Evolutionary conservation across 2,797 vertebrate species (phyloP).

Genomic region (Myotis findleyi): DNA sequence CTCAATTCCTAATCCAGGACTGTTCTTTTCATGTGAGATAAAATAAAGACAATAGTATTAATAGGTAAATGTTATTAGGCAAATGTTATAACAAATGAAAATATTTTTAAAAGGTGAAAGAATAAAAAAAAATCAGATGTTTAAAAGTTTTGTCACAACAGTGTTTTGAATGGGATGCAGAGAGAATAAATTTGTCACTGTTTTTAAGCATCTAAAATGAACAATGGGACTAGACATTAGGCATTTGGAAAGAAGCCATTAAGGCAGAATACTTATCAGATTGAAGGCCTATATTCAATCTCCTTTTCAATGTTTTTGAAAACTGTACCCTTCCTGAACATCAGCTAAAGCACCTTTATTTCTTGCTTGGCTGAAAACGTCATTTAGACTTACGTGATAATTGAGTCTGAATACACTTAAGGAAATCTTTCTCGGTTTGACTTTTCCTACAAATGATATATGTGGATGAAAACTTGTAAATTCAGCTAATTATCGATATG

Average conservation of each 20-base stretch:
- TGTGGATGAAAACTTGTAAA: slow-evolving; percentile 48
- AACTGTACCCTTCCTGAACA: slow-evolving; percentile 17
- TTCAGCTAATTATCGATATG: not conserved
- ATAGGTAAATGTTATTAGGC: not conserved
- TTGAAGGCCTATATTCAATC: slow-evolving; percentile 38
- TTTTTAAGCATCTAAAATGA: slow-evolving; percentile 15
- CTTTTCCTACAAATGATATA: slow-evolving; percentile 28
- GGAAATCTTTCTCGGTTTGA: slow-evolving; percentile 31
- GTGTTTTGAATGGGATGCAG: slow-evolving; percentile 46
- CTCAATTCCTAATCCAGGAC: not conserved
- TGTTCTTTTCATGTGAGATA: not conserved
- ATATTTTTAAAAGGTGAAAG: slow-evolving; percentile 11
- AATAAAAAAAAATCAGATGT: not conserved
- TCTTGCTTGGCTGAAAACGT: slow-evolving; percentile 41
- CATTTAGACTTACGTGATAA: slow-evolving; percentile 12
- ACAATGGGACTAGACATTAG: not conserved
- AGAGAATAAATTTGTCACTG: slow-evolving; percentile 10
- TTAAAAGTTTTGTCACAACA: not conserved
- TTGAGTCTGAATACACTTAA: slow-evolving; percentile 37
- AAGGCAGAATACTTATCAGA: slow-evolving; percentile 51
- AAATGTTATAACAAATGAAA: not conserved
- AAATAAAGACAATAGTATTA: not conserved
- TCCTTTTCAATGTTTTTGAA: slow-evolving; percentile 22
- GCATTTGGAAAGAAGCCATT: not conserved
- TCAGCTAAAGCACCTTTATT: slow-evolving; percentile 53